Evolutionary conservation across 2,888 invertebrate genomes (phyloP), one percentile per base, ranked within the genome.

Genomic region (Fragum whitleyi): DNA sequence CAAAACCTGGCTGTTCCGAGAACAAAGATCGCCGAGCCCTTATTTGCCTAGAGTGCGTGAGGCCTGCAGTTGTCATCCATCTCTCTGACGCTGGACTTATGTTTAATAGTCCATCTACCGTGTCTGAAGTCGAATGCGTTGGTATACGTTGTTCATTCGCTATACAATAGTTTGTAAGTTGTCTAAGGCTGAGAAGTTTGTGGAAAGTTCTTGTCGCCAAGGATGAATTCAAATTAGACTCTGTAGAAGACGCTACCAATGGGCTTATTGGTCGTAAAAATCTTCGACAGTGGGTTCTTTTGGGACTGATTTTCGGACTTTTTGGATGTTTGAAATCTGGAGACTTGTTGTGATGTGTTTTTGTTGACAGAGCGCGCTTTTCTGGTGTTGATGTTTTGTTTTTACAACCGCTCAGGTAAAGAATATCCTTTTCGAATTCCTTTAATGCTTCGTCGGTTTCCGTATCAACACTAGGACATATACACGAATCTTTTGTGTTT

Each of bases 341-440:
- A 14, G 47, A 47, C 47, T 47, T 47, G n/a, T 47, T 5, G 14
- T 3, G 14, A 19, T 9, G 6, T 28, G 21, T 5, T 32, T 23
- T 29, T 32, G 29, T 19, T 29, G 7, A 21, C 32, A 9, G 5
- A 1, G 26, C 2, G 36, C 23, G 14, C 23, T 65, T 65, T 65
- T 21, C 21, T n/a, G 65, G 65, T 42, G 65, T 65, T 23, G 65
- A 65, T 14, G 65, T 65, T 65, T 65, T 65, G 26, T 65, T 39
- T 32, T 42, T 21, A 26, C 65, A 65, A 1, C 65, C 65, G 11
- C 21, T 26, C 21, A 65, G 42, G 36, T 42, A 65, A n/a, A 21
- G 5, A 7, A 65, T 42, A 21, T 65, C 65, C 7, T 42, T 65
- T 23, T 39, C 65, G 26, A 65, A 65, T 26, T 65, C 65, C 2